Conservation (phyloP, 1,140 invertebrate genomes). For the Sinella curviseta region DNA sequence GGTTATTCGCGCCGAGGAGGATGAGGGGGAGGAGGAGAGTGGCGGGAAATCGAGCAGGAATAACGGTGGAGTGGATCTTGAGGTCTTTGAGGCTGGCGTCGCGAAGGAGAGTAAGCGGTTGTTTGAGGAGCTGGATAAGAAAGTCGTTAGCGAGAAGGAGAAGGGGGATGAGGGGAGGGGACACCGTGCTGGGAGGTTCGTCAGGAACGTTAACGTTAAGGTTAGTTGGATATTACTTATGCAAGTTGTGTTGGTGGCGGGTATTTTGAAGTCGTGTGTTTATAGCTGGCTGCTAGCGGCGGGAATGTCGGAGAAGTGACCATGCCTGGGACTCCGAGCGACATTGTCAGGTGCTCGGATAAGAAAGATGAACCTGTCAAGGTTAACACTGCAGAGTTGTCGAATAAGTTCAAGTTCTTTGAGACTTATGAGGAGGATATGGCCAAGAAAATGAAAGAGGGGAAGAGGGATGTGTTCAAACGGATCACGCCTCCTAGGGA, state of each 20-base stretch:
- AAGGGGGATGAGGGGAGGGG: constrained; percentile 53
- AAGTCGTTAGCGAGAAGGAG: not conserved
- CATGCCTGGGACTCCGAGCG: constrained; percentile 59
- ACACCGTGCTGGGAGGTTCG: constrained; percentile 9
- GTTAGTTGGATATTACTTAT: constrained; percentile 52
- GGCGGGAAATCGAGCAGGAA: constrained; percentile 53
- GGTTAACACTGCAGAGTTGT: constrained; percentile 77
- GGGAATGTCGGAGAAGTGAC: not conserved
- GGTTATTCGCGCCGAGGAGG: constrained; percentile 57
- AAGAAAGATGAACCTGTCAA: constrained; percentile 65
- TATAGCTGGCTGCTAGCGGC: not conserved
- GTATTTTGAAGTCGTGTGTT: not conserved
- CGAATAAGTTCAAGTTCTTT: constrained; percentile 85
- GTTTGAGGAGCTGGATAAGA: constrained; percentile 81
- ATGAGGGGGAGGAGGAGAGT: constrained; percentile 59
- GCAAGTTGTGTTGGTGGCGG: not conserved
- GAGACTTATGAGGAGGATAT: constrained; percentile 74
- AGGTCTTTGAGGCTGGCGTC: constrained; percentile 80
- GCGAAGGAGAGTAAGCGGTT: constrained; percentile 81
- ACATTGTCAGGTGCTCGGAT: constrained; percentile 71
- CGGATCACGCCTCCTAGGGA: constrained; percentile 77
- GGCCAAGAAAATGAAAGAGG: constrained; percentile 60
- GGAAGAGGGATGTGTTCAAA: constrained; percentile 64
- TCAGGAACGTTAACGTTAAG: no score
- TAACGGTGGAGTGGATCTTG: constrained; percentile 68